Evolutionary conservation across 2,888 invertebrate genomes (phyloP).

Genomic region (Dione juno): DNA sequence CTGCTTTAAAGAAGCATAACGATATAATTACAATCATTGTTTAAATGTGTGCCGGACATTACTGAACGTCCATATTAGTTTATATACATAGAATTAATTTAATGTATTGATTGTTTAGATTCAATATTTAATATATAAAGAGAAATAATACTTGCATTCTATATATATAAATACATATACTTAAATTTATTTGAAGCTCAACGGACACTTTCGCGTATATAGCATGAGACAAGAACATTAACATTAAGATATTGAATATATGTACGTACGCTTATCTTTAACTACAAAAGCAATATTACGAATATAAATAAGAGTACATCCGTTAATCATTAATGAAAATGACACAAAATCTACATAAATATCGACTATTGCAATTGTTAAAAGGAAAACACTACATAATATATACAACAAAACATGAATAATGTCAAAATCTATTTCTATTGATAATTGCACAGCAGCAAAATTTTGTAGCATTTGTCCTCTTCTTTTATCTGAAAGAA

Average conservation of each 20-base stretch:
- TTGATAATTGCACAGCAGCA: slow-evolving; percentile 29
- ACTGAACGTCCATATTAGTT: neutral
- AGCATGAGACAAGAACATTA: neutral
- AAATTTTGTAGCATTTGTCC: slow-evolving; percentile 12
- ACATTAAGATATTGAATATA: slow-evolving; percentile 7
- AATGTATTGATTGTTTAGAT: too few species aligned
- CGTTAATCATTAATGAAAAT: neutral
- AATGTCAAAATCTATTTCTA: slow-evolving; percentile 17
- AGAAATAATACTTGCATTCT: slow-evolving; percentile 1
- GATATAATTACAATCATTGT: neutral
- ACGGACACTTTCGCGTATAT: neutral
- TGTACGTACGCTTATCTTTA: neutral
- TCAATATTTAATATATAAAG: neutral
- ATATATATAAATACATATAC: neutral
- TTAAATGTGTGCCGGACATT: neutral
- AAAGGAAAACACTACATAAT: slow-evolving; percentile 16
- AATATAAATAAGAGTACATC: neutral
- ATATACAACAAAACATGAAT: slow-evolving; percentile 17
- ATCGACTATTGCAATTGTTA: slow-evolving; percentile 13
- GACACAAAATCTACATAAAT: neutral
- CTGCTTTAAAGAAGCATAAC: neutral
- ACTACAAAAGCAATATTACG: slow-evolving; percentile 5
- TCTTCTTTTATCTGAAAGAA: slow-evolving; percentile 17
- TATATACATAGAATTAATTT: too few species aligned
- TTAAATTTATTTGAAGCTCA: slow-evolving; percentile 6